A percentile compares a stretch with the other conserved stretches of the same genome.
These are phyloP conservation scores for Gymnarchus niloticus DNA, from an alignment of 2,113 vertebrate species.

Conservation along the genomic window DNA sequence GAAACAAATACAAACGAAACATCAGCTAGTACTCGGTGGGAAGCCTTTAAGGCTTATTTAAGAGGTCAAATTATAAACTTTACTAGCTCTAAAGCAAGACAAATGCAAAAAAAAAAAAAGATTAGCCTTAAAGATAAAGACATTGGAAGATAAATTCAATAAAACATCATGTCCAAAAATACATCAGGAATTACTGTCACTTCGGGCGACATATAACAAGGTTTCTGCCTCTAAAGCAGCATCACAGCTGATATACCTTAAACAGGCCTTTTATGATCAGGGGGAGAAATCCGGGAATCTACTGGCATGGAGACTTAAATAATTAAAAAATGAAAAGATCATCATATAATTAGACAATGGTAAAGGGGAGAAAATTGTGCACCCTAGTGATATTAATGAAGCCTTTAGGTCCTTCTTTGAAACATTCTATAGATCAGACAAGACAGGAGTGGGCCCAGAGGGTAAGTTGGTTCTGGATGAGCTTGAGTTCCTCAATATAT, in stretches of 20 bases:
- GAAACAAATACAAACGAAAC: not conserved
- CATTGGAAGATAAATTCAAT: not conserved
- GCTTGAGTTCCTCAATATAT: not conserved
- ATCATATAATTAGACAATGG: too few relatives aligned
- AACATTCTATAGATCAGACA: not conserved
- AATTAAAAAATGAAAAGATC: too few relatives aligned
- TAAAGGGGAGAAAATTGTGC: not conserved
- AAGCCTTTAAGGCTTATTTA: not conserved
- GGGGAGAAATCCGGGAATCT: not conserved
- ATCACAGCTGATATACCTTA: not conserved
- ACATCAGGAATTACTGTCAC: not conserved
- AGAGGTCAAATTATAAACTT: not conserved
- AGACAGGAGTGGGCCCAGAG: not conserved
- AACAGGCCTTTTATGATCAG: not conserved
- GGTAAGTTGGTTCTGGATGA: not conserved
- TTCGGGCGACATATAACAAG: not conserved
- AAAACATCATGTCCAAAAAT: not conserved
- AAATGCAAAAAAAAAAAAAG: not conserved
- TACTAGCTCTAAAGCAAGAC: not conserved
- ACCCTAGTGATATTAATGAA: not conserved
- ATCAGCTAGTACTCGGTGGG: not conserved
- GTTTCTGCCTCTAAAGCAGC: not conserved
- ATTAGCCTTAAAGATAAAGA: not conserved
- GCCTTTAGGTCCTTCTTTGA: slow-evolving; percentile 3
- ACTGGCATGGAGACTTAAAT: too few relatives aligned